Base-by-base conservation (phyloP, 2,888 invertebrate genomes). In the Caenorhabditis wallacei region DNA sequence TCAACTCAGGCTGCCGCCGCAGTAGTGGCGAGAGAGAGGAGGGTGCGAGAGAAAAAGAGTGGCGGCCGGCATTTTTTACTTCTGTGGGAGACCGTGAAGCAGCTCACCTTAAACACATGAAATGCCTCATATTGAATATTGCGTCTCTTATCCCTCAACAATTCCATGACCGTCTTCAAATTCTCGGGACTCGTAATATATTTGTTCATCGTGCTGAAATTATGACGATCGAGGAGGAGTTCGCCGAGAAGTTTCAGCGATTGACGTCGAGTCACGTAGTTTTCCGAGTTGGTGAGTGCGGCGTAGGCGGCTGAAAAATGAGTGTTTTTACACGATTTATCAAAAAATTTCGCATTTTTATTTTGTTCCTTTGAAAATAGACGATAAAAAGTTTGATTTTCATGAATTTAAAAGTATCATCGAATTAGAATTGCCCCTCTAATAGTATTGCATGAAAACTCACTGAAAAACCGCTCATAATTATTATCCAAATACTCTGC, bases 41-140 rank as follows among this genome's bases (percentile, higher is more conserved):
- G n/a, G n/a, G n/a, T n/a, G n/a, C n/a, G n/a, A n/a, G n/a, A n/a
- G n/a, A n/a, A n/a, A n/a, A n/a, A n/a, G n/a, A n/a, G n/a, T n/a
- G n/a, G n/a, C n/a, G n/a, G n/a, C n/a, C n/a, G n/a, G n/a, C n/a
- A n/a, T n/a, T n/a, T n/a, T n/a, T n/a, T n/a, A n/a, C n/a, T n/a
- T n/a, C n/a, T n/a, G n/a, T n/a, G n/a, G n/a, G n/a, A n/a, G n/a
- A n/a, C n/a, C n/a, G n/a, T n/a, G n/a, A n/a, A n/a, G n/a, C n/a
- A n/a, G n/a, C n/a, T 79, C 92, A 99, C 98, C 95, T 99, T 99
- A 94, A 99, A 99, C 92, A 99, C 99, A 93, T 99, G 99, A 94
- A 99, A 99, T 94, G 99, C 99, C 94, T 99, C 99, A 94, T 99
- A 99, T 94, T 99, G 99, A 92, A 99, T 99, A 94, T 98, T 99